These are phyloP conservation scores for Megalopta genalis DNA, from an alignment of 1,140 invertebrate genomes.

Conservation along the genomic window DNA sequence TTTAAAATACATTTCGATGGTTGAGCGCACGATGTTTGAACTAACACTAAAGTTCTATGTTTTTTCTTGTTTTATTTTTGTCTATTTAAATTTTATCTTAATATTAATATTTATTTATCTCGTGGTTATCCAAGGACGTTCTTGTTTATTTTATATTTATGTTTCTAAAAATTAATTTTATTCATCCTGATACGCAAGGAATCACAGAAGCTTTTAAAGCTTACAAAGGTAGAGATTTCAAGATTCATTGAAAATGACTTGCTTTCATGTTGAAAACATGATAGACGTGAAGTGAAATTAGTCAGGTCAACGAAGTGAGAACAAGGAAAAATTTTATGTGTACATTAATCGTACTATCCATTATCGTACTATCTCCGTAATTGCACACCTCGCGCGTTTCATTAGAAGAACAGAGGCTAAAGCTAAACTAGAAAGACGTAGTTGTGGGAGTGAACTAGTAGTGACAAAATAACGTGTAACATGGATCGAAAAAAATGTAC, in stretches of 20 bases:
- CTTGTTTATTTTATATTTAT: constrained; percentile 11
- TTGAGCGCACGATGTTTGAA: constrained; percentile 2
- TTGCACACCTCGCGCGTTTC: constrained; percentile 29
- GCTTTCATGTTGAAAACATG: constrained; percentile 23
- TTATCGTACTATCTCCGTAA: constrained; percentile 26
- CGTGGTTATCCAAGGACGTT: constrained; percentile 17
- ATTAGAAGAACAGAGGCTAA: constrained; percentile 11
- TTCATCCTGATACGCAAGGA: constrained; percentile 2
- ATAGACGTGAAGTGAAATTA: constrained; percentile 14
- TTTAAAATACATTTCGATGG: not conserved
- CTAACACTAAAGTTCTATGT: not conserved
- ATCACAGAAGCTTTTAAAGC: constrained; percentile 26
- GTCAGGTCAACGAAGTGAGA: constrained; percentile 39
- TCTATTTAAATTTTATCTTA: constrained; percentile 15
- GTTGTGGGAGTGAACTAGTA: constrained; percentile 30
- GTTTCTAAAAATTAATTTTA: not conserved
- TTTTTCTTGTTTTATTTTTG: not conserved
- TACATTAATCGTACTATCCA: constrained; percentile 24
- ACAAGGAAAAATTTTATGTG: constrained; percentile 53
- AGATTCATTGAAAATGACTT: constrained; percentile 14
- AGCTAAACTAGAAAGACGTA: constrained; percentile 28
- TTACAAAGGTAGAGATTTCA: constrained; percentile 7
- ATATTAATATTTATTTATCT: constrained; percentile 25
- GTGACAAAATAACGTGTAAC: constrained; percentile 31
- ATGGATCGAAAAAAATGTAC: constrained; percentile 38